phyloP scores from a whole-genome alignment of 2,888 invertebrate genomes.

The Phlogophora meticulosa region DNA sequence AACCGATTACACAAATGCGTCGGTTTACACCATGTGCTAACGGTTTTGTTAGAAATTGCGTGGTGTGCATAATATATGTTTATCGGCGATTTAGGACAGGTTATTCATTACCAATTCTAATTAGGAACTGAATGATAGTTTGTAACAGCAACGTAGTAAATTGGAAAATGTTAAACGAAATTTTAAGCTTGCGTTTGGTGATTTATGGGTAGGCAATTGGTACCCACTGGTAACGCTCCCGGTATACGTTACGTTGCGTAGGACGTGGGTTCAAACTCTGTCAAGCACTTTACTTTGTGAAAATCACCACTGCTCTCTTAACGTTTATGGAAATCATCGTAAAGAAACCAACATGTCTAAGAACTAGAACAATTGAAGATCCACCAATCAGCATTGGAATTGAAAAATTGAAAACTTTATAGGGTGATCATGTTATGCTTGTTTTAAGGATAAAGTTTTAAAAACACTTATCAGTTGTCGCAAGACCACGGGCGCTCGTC shows the following conservation, averaged over 20 bases:
- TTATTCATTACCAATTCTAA: constrained; percentile 34
- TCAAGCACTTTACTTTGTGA: too few species aligned
- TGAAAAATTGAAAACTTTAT: too few species aligned
- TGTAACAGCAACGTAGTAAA: neutral
- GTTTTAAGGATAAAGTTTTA: neutral
- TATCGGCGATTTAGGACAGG: constrained; percentile 37
- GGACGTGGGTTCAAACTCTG: too few species aligned
- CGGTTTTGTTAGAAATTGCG: constrained; percentile 50
- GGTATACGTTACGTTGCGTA: too few species aligned
- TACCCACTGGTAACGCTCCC: too few species aligned
- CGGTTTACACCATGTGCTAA: constrained; percentile 62
- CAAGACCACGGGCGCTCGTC: constrained; percentile 25
- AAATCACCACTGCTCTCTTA: too few species aligned
- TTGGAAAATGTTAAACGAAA: constrained; percentile 6
- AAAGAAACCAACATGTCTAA: too few species aligned
- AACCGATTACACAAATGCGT: constrained; percentile 70
- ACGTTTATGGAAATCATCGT: too few species aligned
- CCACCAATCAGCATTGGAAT: too few species aligned
- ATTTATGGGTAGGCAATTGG: too few species aligned
- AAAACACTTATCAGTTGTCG: constrained; percentile 25
- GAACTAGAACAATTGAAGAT: too few species aligned
- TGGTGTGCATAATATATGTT: constrained; percentile 29
- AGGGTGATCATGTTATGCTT: neutral
- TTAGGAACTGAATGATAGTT: constrained; percentile 25
- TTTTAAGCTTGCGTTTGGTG: neutral